These are phyloP conservation scores for Ceramica pisi DNA, from an alignment of 2,888 invertebrate species.

Conservation along the genomic window DNA sequence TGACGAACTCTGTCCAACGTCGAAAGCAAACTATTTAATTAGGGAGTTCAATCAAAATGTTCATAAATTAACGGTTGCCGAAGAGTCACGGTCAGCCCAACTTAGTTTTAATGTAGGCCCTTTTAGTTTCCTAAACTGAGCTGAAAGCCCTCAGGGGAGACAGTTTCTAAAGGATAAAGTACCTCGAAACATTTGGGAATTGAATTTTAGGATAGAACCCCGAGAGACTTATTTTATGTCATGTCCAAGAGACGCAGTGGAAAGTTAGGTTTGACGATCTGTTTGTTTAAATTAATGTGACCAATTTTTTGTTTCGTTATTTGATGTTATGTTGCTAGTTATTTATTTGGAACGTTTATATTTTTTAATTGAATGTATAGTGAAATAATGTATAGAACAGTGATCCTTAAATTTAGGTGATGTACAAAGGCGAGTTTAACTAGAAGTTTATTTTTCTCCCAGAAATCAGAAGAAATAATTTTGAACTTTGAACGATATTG, in stretches of 20 bases:
- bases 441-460: no score
- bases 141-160: slow-evolving; percentile 48
- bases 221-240: slow-evolving; percentile 23
- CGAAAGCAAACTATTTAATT: slow-evolving; percentile 57
- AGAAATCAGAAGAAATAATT: no score
- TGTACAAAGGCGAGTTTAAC: no score
- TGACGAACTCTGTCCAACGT: background rate
- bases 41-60: slow-evolving; percentile 60
- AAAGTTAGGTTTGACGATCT: background rate
- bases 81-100: slow-evolving; percentile 36
- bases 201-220: slow-evolving; percentile 37
- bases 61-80: slow-evolving; percentile 50
- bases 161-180: slow-evolving; percentile 48
- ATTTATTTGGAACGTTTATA: background rate
- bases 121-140: slow-evolving; percentile 48
- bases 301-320: background rate
- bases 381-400: no score
- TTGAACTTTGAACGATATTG: no score
- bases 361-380: no score
- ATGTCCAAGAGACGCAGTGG: slow-evolving; percentile 1
- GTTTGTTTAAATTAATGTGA: background rate
- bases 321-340: background rate
- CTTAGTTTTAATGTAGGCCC: slow-evolving; percentile 56
- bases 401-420: no score
- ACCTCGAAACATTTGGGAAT: slow-evolving; percentile 56